Conservation (phyloP, 2,888 invertebrate species). For the Machimus rusticus region DNA sequence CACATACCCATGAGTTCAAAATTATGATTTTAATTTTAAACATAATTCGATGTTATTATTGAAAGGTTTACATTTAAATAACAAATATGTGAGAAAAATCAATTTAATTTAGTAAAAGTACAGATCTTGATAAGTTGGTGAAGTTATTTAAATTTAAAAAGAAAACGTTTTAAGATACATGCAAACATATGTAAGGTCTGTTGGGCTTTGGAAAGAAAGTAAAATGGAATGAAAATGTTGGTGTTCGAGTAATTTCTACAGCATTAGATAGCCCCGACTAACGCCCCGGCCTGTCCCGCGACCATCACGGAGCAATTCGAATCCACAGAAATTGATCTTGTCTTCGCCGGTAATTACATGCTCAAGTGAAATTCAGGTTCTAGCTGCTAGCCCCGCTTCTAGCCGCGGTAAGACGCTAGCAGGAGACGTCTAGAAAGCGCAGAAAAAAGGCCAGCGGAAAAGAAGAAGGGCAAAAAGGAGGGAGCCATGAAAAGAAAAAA, state of each 20-base stretch:
- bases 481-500: slow-evolving; percentile 25
- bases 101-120: too few species aligned
- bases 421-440: slow-evolving; percentile 5
- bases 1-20: too few species aligned
- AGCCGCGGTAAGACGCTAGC: background rate
- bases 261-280: background rate
- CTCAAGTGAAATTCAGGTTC: slow-evolving; percentile 34
- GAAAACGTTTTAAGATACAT: too few species aligned
- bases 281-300: background rate
- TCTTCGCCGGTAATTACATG: slow-evolving; percentile 34
- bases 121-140: too few species aligned
- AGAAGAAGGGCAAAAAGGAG: background rate
- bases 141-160: too few species aligned
- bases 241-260: background rate
- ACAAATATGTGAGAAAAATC: too few species aligned
- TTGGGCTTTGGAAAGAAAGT: background rate
- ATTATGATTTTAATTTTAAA: too few species aligned
- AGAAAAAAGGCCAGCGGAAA: background rate
- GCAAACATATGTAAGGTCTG: background rate
- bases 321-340: slow-evolving; percentile 3
- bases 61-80: too few species aligned
- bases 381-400: background rate
- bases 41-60: too few species aligned
- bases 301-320: background rate
- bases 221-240: background rate